These are phyloP conservation scores for fruit fly (Drosophila melanogaster) DNA, from an alignment of 1,140 invertebrate genomes.

Conservation along the genomic window DNA sequence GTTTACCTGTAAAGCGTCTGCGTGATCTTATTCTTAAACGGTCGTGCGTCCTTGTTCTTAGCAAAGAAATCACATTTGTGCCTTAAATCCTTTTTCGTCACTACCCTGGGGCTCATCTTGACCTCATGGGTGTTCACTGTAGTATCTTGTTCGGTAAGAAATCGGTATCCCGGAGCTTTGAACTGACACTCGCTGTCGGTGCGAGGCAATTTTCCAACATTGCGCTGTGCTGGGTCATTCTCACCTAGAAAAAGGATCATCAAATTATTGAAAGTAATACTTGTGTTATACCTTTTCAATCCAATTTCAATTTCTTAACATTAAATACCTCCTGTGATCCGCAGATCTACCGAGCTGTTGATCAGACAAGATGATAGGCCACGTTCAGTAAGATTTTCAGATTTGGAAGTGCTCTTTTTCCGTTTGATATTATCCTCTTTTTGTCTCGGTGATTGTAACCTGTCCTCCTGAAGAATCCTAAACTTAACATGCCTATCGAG, in stretches of 20 bases:
- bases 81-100: slow-evolving; percentile 31
- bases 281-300: too few species aligned
- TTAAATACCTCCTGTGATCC: slow-evolving; percentile 36
- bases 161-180: slow-evolving; percentile 51
- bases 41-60: slow-evolving; percentile 35
- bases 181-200: slow-evolving; percentile 66
- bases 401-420: slow-evolving; percentile 12
- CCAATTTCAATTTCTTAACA: too few species aligned
- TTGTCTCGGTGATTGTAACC: too few species aligned
- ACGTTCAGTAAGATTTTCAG: slow-evolving; percentile 14
- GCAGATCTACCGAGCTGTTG: slow-evolving; percentile 28
- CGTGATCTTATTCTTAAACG: slow-evolving; percentile 56
- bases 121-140: slow-evolving; percentile 43
- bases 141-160: slow-evolving; percentile 32
- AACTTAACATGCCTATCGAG: slow-evolving; percentile 3
- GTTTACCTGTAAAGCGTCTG: slow-evolving; percentile 74
- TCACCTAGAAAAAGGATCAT: slow-evolving; percentile 21
- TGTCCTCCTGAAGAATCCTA: background rate
- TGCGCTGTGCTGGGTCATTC: slow-evolving; percentile 58
- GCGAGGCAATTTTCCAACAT: slow-evolving; percentile 46
- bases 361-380: slow-evolving; percentile 54
- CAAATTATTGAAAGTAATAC: too few species aligned
- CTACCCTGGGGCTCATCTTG: slow-evolving; percentile 37
- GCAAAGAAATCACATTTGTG: slow-evolving; percentile 63
- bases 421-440: slow-evolving; percentile 23